Base-by-base conservation (phyloP, 2,113 vertebrate genomes). In the Salvator merianae region DNA sequence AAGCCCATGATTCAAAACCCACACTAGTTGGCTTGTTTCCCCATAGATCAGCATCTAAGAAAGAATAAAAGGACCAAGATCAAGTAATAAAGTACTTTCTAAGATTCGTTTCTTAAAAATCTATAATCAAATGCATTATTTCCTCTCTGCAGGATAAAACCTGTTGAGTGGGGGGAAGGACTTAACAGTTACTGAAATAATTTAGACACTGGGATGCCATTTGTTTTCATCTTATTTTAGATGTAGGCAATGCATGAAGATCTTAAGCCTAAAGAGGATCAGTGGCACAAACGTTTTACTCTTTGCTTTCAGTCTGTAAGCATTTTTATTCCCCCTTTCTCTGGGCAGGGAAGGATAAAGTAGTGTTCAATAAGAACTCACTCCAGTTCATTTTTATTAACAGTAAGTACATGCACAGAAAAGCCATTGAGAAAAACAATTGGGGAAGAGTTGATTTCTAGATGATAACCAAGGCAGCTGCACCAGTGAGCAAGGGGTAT, bases 81-180 rank as follows among this genome's bases (percentile, higher is more conserved):
- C 50, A 78, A 78, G 71, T 62, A 78, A 43, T 78, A 84, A 62
- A 62, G 34, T 71, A 43, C 32, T 55, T 80, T 79, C 79, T 79
- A 76, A 84, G 16, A 77, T 50, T n/a, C 16, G 47, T 77, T 77
- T 70, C 18, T 71, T 30, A 59, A 69, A 40, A 71, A 40, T 62
- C 65, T 78, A 40, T 70, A 18, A 14, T 63, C n/a, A 77, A 70
- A 77, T 30, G 65, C 71, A 78, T 78, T 78, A 22, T 71, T 73
- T 71, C n/a, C 14, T 69, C 22, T 50, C 36, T 63, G 4, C 38
- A 72, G 80, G 55, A 72, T 65, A 78, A 28, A 72, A 40, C 4
- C 40, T 40, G 1, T 30, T 72, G 74, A 16, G 65, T n/a, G 40
- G 66, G 4, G 47, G 26, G 6, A 30, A 16, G 22, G 16, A 3